Conservation (phyloP, 2,797 vertebrate species). For the Pantherophis vulpinus region DNA sequence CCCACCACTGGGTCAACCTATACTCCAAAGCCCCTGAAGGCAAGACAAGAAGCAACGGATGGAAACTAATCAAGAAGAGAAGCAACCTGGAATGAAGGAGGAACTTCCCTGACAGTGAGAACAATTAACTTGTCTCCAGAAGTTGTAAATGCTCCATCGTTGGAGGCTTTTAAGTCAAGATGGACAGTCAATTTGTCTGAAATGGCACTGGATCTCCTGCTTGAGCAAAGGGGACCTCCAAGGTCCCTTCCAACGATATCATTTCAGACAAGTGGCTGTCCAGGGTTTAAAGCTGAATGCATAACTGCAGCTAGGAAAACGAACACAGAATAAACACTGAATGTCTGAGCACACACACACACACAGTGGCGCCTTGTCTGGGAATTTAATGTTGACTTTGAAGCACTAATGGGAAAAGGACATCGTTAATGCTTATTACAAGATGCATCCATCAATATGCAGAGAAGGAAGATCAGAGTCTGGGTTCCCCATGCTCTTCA, state of each 20-base stretch:
- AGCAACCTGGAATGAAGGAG: neutral
- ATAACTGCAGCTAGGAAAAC: neutral
- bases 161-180: neutral
- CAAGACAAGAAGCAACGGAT: neutral
- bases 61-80: neutral
- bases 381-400: neutral
- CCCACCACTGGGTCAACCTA: no score
- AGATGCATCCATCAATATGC: neutral
- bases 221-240: neutral
- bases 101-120: neutral
- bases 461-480: neutral
- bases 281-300: neutral
- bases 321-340: neutral
- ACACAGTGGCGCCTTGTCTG: neutral
- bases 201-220: neutral
- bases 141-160: accelerated
- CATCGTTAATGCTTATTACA: neutral
- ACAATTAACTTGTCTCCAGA: neutral
- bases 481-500: neutral
- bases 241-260: neutral
- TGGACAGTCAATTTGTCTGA: neutral
- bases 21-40: no score
- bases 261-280: neutral
- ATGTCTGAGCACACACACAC: neutral
- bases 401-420: neutral